Percentiles rank a stretch among this genome's conserved stretches.
Evolutionary conservation across 2,888 invertebrate species (phyloP).

Genomic region (Apotomis capreana): DNA sequence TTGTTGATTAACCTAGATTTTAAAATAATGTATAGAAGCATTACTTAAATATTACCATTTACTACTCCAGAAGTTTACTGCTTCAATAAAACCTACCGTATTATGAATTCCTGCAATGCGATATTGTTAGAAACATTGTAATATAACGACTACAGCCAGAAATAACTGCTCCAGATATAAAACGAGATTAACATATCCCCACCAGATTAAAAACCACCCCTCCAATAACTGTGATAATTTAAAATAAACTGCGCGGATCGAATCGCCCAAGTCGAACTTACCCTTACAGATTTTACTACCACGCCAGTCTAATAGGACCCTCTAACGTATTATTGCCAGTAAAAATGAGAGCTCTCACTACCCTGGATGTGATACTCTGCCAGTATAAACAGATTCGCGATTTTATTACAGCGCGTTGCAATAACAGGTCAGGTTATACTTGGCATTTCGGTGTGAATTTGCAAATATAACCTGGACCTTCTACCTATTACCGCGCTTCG

Average conservation of each 20-base stretch:
- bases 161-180: slow-evolving; percentile 34
- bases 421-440: slow-evolving; percentile 32
- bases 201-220: slow-evolving; percentile 42
- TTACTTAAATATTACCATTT: too few species aligned
- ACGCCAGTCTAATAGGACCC: slow-evolving; percentile 25
- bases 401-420: slow-evolving; percentile 25
- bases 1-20: too few species aligned
- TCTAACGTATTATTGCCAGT: slow-evolving; percentile 17
- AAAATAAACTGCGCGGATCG: slow-evolving; percentile 45
- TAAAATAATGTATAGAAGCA: too few species aligned
- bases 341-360: slow-evolving; percentile 30
- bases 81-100: not conserved
- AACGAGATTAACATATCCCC: slow-evolving; percentile 39
- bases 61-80: not conserved
- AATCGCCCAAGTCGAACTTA: slow-evolving; percentile 37
- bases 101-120: not conserved
- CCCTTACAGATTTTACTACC: slow-evolving; percentile 35
- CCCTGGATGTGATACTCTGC: not conserved
- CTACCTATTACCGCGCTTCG: not conserved
- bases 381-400: slow-evolving; percentile 25
- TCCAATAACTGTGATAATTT: slow-evolving; percentile 43
- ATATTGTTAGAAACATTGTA: slow-evolving; percentile 17
- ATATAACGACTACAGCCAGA: slow-evolving; percentile 11
- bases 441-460: slow-evolving; percentile 11
- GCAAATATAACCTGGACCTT: slow-evolving; percentile 20